These are phyloP conservation scores for Drosophila mimetica DNA, from an alignment of 2,888 invertebrate species.

Conservation along the genomic window DNA sequence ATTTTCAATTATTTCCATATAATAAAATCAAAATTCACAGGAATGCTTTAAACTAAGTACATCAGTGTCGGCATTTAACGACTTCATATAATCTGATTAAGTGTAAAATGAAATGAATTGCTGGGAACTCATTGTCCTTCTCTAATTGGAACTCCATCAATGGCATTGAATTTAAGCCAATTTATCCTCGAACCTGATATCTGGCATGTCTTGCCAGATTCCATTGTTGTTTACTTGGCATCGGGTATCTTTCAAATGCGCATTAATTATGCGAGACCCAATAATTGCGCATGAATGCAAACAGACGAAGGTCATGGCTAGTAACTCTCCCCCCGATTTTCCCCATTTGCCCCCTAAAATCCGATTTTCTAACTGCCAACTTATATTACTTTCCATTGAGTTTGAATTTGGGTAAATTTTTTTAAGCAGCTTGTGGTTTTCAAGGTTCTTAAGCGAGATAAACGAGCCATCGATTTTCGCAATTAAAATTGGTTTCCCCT, in stretches of 20 bases:
- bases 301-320: slow-evolving; percentile 44
- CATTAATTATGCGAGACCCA: slow-evolving; percentile 48
- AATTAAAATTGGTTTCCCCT: slow-evolving; percentile 41
- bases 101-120: background rate
- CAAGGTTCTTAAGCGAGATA: slow-evolving; percentile 19
- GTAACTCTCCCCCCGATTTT: background rate
- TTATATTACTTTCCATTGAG: slow-evolving; percentile 4
- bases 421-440: slow-evolving; percentile 38
- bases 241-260: slow-evolving; percentile 43
- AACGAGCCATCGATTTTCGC: slow-evolving; percentile 31
- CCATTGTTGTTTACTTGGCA: slow-evolving; percentile 33
- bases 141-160: slow-evolving; percentile 8
- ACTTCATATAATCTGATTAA: background rate
- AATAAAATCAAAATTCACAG: too few relatives aligned
- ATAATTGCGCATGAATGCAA: slow-evolving; percentile 46
- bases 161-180: slow-evolving; percentile 14
- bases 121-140: background rate
- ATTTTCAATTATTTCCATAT: too few relatives aligned
- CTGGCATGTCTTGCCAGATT: slow-evolving; percentile 4
- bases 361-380: slow-evolving; percentile 1
- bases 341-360: background rate
- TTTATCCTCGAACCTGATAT: slow-evolving; percentile 5
- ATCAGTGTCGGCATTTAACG: too few relatives aligned
- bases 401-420: slow-evolving; percentile 23
- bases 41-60: too few relatives aligned